phyloP scores from a whole-genome alignment of 2,888 invertebrate species.

The Schizotus pectinicornis region DNA sequence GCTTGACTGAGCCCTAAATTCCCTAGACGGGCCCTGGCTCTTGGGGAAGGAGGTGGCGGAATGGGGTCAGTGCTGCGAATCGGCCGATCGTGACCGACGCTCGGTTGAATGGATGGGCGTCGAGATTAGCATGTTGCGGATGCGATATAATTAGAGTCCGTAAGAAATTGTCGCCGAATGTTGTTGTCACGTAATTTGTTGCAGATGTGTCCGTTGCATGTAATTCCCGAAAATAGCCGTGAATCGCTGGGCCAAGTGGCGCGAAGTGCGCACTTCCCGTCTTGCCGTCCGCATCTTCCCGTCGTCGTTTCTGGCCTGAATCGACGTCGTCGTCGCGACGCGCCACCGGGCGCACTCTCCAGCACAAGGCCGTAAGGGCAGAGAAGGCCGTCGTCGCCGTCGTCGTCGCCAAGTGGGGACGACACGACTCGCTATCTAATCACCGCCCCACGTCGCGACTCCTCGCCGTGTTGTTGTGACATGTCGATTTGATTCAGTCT shows the following conservation, averaged over 20 bases:
- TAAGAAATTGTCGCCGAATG: too few relatives aligned
- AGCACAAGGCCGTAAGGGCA: constrained; percentile 8
- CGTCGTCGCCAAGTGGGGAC: constrained; percentile 9
- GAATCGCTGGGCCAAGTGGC: too few relatives aligned
- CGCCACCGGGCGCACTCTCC: neutral
- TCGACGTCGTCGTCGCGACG: constrained; percentile 2
- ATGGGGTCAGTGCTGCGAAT: too few relatives aligned
- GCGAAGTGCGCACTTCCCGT: too few relatives aligned
- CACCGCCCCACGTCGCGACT: constrained; percentile 32
- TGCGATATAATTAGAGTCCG: too few relatives aligned
- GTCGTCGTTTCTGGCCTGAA: neutral
- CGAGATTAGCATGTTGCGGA: too few relatives aligned
- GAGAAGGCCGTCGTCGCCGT: constrained; percentile 11
- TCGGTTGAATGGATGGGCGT: too few relatives aligned
- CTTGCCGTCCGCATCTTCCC: too few relatives aligned
- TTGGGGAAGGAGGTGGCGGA: too few relatives aligned
- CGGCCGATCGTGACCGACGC: too few relatives aligned
- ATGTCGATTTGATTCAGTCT: constrained; percentile 28
- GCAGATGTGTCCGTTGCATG: constrained; percentile 11
- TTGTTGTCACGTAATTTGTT: constrained; percentile 1
- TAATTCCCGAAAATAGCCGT: neutral
- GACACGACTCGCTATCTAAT: constrained; percentile 38
- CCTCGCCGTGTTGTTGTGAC: constrained; percentile 24
- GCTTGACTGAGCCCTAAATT: too few relatives aligned
- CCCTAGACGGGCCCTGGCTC: too few relatives aligned